These are phyloP conservation scores for Pilophorus perplexus DNA, from an alignment of 2,888 invertebrate genomes.

Conservation along the genomic window DNA sequence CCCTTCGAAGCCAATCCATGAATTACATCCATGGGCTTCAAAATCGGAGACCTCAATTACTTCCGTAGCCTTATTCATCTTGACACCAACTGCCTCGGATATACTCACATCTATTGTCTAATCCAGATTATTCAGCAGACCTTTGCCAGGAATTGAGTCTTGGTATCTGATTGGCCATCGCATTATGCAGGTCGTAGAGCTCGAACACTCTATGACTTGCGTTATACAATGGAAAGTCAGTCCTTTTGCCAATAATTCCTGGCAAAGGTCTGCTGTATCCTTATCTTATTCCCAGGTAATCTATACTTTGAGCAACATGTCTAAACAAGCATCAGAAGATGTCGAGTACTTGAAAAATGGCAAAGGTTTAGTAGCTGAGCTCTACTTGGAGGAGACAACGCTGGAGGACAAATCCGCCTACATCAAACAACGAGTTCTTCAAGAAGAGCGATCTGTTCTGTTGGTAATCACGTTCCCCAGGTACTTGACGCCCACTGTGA, in stretches of 20 bases:
- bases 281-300: too few relatives aligned
- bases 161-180: too few relatives aligned
- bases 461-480: constrained; percentile 25
- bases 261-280: too few relatives aligned
- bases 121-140: too few relatives aligned
- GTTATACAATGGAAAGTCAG: too few relatives aligned
- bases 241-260: too few relatives aligned
- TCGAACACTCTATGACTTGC: too few relatives aligned
- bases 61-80: neutral
- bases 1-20: neutral
- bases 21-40: neutral
- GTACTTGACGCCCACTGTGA: neutral
- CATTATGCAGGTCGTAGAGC: too few relatives aligned
- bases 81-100: neutral
- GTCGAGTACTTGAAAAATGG: constrained; percentile 22
- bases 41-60: neutral
- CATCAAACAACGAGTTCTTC: constrained; percentile 10
- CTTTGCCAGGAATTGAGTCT: too few relatives aligned
- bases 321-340: constrained; percentile 33
- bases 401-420: constrained; percentile 36
- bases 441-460: constrained; percentile 35
- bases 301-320: constrained; percentile 34
- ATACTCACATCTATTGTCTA: neutral
- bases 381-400: neutral
- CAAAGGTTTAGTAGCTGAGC: neutral